Base-by-base conservation (phyloP, 2,113 vertebrate species). In the Halcyon senegalensis region DNA sequence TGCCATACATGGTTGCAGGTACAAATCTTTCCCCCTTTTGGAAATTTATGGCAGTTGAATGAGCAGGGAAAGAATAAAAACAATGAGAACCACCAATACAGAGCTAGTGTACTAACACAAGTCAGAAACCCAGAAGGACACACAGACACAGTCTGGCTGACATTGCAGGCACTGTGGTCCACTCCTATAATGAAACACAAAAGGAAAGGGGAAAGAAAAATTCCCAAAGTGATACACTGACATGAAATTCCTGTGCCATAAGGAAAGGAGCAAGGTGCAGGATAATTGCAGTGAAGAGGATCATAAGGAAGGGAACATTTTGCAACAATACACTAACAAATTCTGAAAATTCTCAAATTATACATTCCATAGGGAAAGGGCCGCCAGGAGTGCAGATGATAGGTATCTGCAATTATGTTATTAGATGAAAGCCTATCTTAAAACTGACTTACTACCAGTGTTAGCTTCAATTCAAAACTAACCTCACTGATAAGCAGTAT, bases 151-250 rank as follows among this genome's bases (percentile, higher is more conserved):
- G 24, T 56, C 24, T 84, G 77, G 64, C 8, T 62, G 74, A 28
- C 18, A 12, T 16, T 58, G 13, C 31, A 31, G 56, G 41, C 31
- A 37, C 21, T 0, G 0, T 31, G 41, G 16, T 64, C 41, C 18
- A 4, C n/a, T 75, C 30, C 37, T 59, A 5, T 55, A 43, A 16
- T 4, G 16, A 68, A 70, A n/a, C 16, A 59, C 16, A 44, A 20
- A 63, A 84, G 39, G 13, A 70, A 72, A 37, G 11, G 7, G 35
- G 25, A 50, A 59, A 37, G 31, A 82, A 75, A 75, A 37, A 33
- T 37, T 5, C 10, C 16, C 1, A 3, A 13, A 69, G n/a, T 48
- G 19, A 13, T 58, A 35, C 35, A 33, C 3, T 87, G 64, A 3
- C 21, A 18, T 50, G 37, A 41, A 44, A 4, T 84, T 75, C 37